These are phyloP conservation scores for Hemiscyllium ocellatum DNA, from an alignment of 2,113 vertebrate species.

Conservation along the genomic window DNA sequence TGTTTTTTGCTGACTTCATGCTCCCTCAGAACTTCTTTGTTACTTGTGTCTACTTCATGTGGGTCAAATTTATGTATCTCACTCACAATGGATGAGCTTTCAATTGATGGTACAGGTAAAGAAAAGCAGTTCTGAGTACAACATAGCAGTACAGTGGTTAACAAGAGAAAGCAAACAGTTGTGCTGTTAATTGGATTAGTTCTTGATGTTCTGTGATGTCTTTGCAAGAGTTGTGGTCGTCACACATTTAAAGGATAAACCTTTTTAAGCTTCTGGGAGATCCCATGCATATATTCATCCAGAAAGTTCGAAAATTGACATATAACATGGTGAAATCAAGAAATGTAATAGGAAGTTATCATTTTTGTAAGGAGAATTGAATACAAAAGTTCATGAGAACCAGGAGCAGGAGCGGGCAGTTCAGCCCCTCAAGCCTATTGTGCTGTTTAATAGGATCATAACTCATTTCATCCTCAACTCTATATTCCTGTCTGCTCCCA, in stretches of 20 bases:
- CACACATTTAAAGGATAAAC: neutral
- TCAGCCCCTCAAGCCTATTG: no score
- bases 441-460: no score
- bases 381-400: no score
- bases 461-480: no score
- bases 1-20: neutral
- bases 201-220: neutral
- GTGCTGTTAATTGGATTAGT: neutral
- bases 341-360: no score
- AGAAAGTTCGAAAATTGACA: neutral
- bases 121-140: neutral
- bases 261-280: neutral
- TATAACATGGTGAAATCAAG: no score
- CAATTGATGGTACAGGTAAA: neutral
- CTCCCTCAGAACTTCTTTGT: neutral
- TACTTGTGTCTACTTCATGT: neutral
- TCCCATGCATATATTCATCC: neutral
- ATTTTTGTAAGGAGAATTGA: no score
- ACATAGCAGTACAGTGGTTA: neutral
- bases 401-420: no score
- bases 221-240: neutral
- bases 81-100: neutral
- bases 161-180: neutral
- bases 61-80: neutral
- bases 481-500: no score